Base-by-base conservation (phyloP, 2,113 vertebrate species). In the Elanus axillaris region DNA sequence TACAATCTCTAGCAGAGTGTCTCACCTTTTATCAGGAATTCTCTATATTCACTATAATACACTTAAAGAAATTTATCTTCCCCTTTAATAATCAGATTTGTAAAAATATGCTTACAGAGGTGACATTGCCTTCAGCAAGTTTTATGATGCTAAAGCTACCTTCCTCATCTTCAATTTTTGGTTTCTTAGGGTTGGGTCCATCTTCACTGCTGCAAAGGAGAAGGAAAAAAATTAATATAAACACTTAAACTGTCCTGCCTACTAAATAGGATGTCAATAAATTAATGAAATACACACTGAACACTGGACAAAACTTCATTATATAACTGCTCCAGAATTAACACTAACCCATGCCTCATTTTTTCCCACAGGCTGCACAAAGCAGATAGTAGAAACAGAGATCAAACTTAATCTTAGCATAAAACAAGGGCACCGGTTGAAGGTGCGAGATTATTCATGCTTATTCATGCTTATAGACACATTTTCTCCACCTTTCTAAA, bases 111-210 rank as follows among this genome's bases (percentile, higher is more conserved):
- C 99, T 99, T 97, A 99, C 99, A 83, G 97, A 98, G 38, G 99
- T 99, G 88, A 99, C 60, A 13, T 36, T 98, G 94, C 99, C 99
- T 95, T 99, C 98, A 15, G 98, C 97, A 88, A 99, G 98, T 90
- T 98, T 96, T 18, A 97, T 96, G 74, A 99, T 74, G 88, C 96
- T 99, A 79, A 98, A 99, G 55, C 95, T 96, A 10, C 85, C 98
- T 25, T 98, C 99, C 27, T 97, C 98, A 13, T 99, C 98, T 91
- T 97, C 97, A 52, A 92, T 97, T 95, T 98, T 98, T 62, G 85
- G 93, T 87, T 98, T 99, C 96, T 99, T 99, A 71, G 94, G 71
- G 71, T 94, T 97, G 4, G 97, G 94, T 86, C 98, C 98, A 68
- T 98, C 98, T 94, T 98, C 97, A 38, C 96, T 97, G 6, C 98